Evolutionary conservation across 2,797 vertebrate genomes (phyloP), one percentile per base, ranked within the genome.

Genomic region (Microchirus variegatus): DNA sequence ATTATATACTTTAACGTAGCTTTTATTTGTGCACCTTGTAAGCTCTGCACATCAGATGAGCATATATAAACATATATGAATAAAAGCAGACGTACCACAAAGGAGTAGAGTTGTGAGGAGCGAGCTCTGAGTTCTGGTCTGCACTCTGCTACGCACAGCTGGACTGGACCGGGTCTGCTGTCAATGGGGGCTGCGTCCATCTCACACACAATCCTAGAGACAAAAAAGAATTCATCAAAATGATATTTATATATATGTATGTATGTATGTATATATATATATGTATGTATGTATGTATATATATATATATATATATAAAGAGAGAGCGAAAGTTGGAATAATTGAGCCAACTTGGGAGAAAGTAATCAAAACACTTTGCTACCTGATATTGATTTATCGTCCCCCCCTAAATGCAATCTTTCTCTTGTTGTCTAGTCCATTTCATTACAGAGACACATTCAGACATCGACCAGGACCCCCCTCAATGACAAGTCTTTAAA

Each of bases 101-200:
- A 99, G 59, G 91, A 91, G 84, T 95, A 99, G 72, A 95, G 95
- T 50, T 98, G 96, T 0, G 91, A 74, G 0, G 97, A 99, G 70
- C 90, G 95, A 65, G 97, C 93, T 70, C 88, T 95, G 73, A 99
- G 98, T 69, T 99, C 97, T 0, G 97, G 95, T 63, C 94, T 93
- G 90, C 97, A 98, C 83, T 99, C 97, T 6, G 95, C 96, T 0
- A 99, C 95, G 45, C 97, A 99, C 73, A 99, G 92, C 75, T 95
- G 95, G 58, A 96, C 95, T 0, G 96, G 94, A 42, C 97, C 97
- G 0, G 96, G 94, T 58, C 82, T 89, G 55, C 88, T 95, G 46
- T 94, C 93, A 6, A 74, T 78, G 1, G 91, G 88, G 1, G 96
- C 91, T 0, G 92, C 90, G 10, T 95, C 94, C 97, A 99, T 98